A percentile compares a stretch with the other conserved stretches of the same genome.
Evolutionary conservation across 2,888 invertebrate genomes (phyloP).

Genomic region (Hydrotaea diabolus): DNA sequence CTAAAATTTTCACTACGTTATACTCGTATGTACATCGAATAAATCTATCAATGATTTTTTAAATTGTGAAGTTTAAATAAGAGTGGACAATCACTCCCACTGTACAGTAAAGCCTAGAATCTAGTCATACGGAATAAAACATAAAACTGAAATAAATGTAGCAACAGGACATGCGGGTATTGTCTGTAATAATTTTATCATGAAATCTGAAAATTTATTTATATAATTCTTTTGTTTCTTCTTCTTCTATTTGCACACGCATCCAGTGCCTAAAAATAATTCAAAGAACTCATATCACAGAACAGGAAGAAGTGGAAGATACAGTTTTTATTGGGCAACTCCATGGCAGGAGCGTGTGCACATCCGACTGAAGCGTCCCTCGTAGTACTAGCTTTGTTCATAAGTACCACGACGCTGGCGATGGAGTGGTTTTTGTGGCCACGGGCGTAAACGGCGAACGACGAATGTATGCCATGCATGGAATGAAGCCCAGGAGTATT

Average conservation of each 20-base stretch:
- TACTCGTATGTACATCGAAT: no score
- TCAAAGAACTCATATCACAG: background rate
- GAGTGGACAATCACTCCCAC: no score
- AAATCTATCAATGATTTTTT: no score
- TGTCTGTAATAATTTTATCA: constrained; percentile 44
- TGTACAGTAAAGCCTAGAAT: no score
- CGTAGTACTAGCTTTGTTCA: no score
- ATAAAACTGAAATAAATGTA: constrained; percentile 19
- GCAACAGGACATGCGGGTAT: constrained; percentile 6
- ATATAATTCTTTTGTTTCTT: constrained; percentile 37
- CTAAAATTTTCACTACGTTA: no score
- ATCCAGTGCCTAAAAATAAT: constrained; percentile 16
- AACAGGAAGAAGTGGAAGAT: constrained; percentile 24
- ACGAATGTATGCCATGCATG: constrained; percentile 4
- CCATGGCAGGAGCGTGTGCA: background rate
- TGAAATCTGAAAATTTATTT: constrained; percentile 60
- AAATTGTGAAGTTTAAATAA: no score
- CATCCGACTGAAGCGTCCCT: no score
- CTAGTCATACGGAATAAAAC: background rate
- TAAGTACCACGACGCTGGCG: background rate
- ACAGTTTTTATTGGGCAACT: constrained; percentile 8
- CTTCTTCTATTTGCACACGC: constrained; percentile 47
- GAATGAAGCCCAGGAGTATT: constrained; percentile 54
- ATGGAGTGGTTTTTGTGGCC: background rate
- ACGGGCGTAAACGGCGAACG: background rate